These are phyloP conservation scores for Kuschelorhynchus macadamiae DNA, from an alignment of 2,888 invertebrate species.

Conservation along the genomic window DNA sequence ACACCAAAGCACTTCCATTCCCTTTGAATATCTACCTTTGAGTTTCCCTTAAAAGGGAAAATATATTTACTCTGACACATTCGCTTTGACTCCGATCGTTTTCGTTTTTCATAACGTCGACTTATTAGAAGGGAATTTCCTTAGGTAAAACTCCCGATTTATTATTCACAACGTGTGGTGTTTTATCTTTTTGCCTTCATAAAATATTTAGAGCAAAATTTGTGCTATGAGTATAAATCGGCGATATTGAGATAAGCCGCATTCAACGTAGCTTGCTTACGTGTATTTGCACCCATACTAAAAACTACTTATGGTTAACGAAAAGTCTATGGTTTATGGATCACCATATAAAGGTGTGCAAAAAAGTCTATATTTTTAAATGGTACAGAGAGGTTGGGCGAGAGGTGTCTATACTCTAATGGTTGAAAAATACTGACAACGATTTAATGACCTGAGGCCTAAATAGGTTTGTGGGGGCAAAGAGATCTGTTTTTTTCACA, in stretches of 20 bases:
- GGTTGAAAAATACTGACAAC: too few relatives aligned
- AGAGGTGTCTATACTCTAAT: too few relatives aligned
- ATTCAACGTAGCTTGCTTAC: too few relatives aligned
- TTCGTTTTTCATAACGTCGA: conserved; percentile 39
- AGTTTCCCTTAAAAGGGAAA: conserved; percentile 41
- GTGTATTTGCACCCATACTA: too few relatives aligned
- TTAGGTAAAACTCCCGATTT: conserved; percentile 41
- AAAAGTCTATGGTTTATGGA: too few relatives aligned
- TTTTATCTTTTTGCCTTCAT: conserved; percentile 39
- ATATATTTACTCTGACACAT: conserved; percentile 49
- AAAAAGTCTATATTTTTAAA: too few relatives aligned
- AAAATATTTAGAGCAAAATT: conserved; percentile 38
- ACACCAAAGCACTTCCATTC: conserved; percentile 38
- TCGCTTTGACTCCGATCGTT: conserved; percentile 45
- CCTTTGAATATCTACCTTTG: conserved; percentile 48
- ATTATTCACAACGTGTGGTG: conserved; percentile 37
- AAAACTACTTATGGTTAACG: too few relatives aligned
- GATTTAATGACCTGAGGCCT: too few relatives aligned
- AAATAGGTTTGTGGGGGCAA: too few relatives aligned
- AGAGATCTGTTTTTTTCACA: too few relatives aligned
- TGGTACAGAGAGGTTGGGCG: too few relatives aligned
- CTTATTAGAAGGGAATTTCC: conserved; percentile 45
- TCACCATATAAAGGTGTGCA: too few relatives aligned
- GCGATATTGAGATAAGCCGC: conserved; percentile 20
- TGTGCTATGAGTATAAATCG: conserved; percentile 18